Percentiles rank a stretch among this genome's conserved stretches.
These are phyloP conservation scores for Pollimyrus isidori DNA, from an alignment of 2,113 vertebrate genomes.

Conservation along the genomic window DNA sequence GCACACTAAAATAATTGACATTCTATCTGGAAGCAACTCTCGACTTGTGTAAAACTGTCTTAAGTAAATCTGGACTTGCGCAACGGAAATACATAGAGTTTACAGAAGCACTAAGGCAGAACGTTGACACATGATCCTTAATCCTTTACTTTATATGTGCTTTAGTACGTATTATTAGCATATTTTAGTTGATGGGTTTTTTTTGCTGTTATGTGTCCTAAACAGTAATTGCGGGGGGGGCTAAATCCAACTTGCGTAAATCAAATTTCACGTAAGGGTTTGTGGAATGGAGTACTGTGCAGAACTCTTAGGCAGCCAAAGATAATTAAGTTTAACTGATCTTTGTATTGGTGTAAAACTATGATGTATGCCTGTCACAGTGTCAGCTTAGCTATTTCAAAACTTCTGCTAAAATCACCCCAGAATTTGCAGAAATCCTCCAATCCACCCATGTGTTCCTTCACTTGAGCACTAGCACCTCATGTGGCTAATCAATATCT, in stretches of 20 bases:
- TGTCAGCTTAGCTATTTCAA: neutral
- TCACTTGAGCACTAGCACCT: neutral
- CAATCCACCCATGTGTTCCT: neutral
- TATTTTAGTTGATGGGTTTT: too few relatives aligned
- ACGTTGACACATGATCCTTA: neutral
- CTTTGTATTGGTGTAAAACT: too few relatives aligned
- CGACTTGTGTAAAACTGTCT: too few relatives aligned
- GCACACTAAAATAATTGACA: neutral
- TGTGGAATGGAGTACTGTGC: neutral
- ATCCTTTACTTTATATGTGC: conserved; percentile 30
- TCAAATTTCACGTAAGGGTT: neutral
- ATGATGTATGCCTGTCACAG: neutral
- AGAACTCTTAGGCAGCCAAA: too few relatives aligned
- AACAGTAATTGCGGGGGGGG: neutral
- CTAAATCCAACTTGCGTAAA: neutral
- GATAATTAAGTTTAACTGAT: too few relatives aligned
- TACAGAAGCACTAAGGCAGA: neutral
- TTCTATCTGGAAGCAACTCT: neutral
- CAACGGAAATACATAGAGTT: neutral
- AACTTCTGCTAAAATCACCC: neutral
- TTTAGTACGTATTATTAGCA: too few relatives aligned
- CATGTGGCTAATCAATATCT: neutral
- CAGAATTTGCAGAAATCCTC: neutral
- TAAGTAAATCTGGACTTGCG: too few relatives aligned
- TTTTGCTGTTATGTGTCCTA: neutral